Conservation (phyloP, 2,888 invertebrate species). For the Mesorhabditis sp. region DNA sequence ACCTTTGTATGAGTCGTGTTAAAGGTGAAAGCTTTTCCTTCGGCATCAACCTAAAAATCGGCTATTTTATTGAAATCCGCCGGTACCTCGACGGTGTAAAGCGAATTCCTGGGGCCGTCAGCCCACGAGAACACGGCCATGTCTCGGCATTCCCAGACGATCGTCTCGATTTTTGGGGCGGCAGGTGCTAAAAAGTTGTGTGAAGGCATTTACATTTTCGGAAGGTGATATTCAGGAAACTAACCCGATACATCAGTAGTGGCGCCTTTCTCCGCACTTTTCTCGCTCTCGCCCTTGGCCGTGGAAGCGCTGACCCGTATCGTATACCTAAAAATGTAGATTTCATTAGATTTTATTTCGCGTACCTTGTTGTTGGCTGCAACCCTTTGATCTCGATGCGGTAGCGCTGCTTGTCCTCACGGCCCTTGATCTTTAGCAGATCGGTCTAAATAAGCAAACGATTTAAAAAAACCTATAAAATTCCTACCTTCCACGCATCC, state of each 20-base stretch:
- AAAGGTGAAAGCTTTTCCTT: not conserved
- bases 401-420: constrained; percentile 2
- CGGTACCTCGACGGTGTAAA: not conserved
- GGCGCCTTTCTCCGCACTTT: constrained; percentile 35
- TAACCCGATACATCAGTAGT: constrained; percentile 29
- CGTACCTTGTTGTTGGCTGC: not conserved
- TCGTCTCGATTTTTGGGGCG: constrained; percentile 21
- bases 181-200: constrained; percentile 19
- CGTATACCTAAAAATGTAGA: constrained; percentile 23
- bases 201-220: not conserved
- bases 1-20: too few relatives aligned
- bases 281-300: constrained; percentile 47
- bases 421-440: not conserved
- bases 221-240: constrained; percentile 7
- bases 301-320: constrained; percentile 48
- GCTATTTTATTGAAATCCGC: not conserved
- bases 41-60: not conserved
- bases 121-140: not conserved
- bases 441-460: not conserved
- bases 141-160: constrained; percentile 26
- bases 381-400: constrained; percentile 5
- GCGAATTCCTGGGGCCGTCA: not conserved
- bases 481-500: not conserved
- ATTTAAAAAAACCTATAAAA: not conserved
- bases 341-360: not conserved